Evolutionary conservation across 2,888 invertebrate genomes (phyloP).

Genomic region (Leptinotarsa peninsularis): DNA sequence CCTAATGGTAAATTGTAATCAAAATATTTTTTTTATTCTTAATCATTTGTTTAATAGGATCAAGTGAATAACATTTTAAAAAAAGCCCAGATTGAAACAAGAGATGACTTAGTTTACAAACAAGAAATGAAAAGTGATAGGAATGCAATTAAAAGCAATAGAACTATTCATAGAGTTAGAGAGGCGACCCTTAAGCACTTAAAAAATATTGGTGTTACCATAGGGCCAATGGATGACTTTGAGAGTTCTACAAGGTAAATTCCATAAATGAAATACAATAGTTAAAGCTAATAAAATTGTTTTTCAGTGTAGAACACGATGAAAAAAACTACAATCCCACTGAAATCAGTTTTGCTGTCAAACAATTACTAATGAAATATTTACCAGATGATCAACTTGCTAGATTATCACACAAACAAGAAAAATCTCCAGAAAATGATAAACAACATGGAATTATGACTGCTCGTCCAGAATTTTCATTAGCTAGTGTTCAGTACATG

Average conservation of each 20-base stretch:
- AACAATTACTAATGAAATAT: slow-evolving; percentile 71
- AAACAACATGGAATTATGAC: slow-evolving; percentile 48
- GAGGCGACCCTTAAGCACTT: slow-evolving; percentile 63
- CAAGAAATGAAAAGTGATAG: slow-evolving; percentile 16
- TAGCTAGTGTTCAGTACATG: slow-evolving; percentile 79
- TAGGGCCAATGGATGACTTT: slow-evolving; percentile 52
- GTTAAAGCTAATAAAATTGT: neutral
- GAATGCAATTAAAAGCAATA: slow-evolving; percentile 42
- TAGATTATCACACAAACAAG: slow-evolving; percentile 51
- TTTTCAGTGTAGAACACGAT: slow-evolving; percentile 38
- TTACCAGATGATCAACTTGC: slow-evolving; percentile 67
- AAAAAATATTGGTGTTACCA: slow-evolving; percentile 60
- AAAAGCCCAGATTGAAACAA: slow-evolving; percentile 61
- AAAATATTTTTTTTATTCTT: neutral
- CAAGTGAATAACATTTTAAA: slow-evolving; percentile 70
- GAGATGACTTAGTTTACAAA: slow-evolving; percentile 40
- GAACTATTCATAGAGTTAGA: slow-evolving; percentile 60
- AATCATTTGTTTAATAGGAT: slow-evolving; percentile 56
- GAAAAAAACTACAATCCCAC: slow-evolving; percentile 53
- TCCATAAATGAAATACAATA: too few relatives aligned
- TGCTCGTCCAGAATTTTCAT: slow-evolving; percentile 72
- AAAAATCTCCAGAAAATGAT: slow-evolving; percentile 33
- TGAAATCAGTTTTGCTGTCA: slow-evolving; percentile 70
- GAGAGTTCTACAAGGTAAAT: slow-evolving; percentile 22
- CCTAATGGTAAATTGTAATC: slow-evolving; percentile 70